These are phyloP conservation scores for Acipenser oxyrinchus DNA, from an alignment of 2,797 vertebrate species.

Conservation along the genomic window DNA sequence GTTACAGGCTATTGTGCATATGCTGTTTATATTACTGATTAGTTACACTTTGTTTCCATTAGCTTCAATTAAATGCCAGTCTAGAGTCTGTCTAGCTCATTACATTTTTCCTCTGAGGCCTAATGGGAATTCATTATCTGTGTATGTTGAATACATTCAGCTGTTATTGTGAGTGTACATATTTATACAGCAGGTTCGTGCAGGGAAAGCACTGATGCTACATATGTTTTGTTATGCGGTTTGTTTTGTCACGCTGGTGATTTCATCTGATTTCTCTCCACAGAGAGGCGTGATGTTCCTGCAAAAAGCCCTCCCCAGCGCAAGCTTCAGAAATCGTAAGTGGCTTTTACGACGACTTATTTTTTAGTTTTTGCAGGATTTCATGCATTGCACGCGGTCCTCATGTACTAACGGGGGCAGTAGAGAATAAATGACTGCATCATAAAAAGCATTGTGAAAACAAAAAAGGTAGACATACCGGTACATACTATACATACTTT, in stretches of 20 bases:
- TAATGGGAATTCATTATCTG: conserved; percentile 2
- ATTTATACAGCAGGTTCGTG: neutral
- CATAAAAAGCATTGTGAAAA: too few relatives aligned
- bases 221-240: neutral
- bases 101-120: neutral
- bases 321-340: conserved; percentile 74
- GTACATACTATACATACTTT: too few relatives aligned
- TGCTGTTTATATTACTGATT: too few relatives aligned
- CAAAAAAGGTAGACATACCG: too few relatives aligned
- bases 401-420: too few relatives aligned
- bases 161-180: neutral
- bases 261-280: conserved; percentile 10
- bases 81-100: neutral
- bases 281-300: conserved; percentile 47
- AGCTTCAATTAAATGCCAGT: neutral
- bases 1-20: too few relatives aligned
- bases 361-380: too few relatives aligned
- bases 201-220: neutral
- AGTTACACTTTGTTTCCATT: neutral
- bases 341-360: conserved; percentile 15
- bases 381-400: too few relatives aligned
- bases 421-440: too few relatives aligned
- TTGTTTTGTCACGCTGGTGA: neutral
- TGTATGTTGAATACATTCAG: neutral
- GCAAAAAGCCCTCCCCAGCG: conserved; percentile 46